These are phyloP conservation scores for Bos javanicus DNA, from an alignment of 2,113 vertebrate genomes.

Conservation along the genomic window DNA sequence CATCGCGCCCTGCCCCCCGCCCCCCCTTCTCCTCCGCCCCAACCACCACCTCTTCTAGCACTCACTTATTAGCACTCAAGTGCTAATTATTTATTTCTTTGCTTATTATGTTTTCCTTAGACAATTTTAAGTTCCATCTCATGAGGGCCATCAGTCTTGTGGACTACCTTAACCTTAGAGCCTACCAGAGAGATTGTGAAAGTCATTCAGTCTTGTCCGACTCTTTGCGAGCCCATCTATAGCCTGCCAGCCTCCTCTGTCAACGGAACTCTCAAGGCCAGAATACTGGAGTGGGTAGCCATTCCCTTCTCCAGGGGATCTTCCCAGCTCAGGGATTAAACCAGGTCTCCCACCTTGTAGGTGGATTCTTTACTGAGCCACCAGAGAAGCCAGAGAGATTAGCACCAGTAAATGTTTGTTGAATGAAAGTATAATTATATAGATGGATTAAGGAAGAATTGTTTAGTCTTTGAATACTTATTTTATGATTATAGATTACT, in stretches of 20 bases:
- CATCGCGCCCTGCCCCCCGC: background rate
- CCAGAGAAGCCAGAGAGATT: background rate
- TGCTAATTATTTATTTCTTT: background rate
- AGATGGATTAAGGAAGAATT: background rate
- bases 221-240: background rate
- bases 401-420: background rate
- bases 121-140: background rate
- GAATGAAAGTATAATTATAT: background rate
- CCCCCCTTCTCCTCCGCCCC: too few relatives aligned
- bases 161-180: background rate
- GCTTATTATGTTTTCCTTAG: background rate
- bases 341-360: background rate
- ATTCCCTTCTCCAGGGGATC: background rate
- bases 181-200: background rate
- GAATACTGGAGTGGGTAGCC: background rate
- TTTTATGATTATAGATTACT: background rate
- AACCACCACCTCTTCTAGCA: background rate
- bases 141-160: background rate
- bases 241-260: background rate
- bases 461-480: background rate
- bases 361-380: background rate
- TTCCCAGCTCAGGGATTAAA: background rate
- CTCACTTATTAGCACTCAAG: background rate
- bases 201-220: background rate
- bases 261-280: background rate